Evolutionary conservation across 2,797 vertebrate genomes (phyloP).

Genomic region (Hoplostethus atlanticus): DNA sequence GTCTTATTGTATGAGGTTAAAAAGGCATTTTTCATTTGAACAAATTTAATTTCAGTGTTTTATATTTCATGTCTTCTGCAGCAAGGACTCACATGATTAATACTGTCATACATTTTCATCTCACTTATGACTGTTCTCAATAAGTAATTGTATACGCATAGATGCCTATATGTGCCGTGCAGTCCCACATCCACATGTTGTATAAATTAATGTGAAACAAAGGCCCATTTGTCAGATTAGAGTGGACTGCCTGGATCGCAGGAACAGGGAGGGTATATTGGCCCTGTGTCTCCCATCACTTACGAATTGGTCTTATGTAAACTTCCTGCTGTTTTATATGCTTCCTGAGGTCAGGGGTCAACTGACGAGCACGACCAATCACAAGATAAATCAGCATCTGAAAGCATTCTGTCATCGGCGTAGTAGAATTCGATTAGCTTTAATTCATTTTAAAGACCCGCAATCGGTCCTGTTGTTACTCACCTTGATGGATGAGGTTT

Average conservation of each 20-base stretch:
- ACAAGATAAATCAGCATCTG: constrained; percentile 74
- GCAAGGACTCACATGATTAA: constrained; percentile 35
- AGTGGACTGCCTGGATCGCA: constrained; percentile 42
- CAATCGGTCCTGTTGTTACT: constrained; percentile 46
- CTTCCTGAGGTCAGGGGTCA: constrained; percentile 78
- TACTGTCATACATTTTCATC: constrained; percentile 24
- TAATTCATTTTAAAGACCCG: constrained; percentile 54
- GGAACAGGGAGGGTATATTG: constrained; percentile 28
- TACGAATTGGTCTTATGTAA: constrained; percentile 75
- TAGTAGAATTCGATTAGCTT: constrained; percentile 67
- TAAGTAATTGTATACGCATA: constrained; percentile 10
- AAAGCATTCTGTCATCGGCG: constrained; percentile 66
- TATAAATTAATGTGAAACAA: constrained; percentile 56
- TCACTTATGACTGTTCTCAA: constrained; percentile 13
- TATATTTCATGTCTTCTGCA: constrained; percentile 27
- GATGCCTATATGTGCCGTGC: neutral
- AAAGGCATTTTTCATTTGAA: constrained; percentile 14
- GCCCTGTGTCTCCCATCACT: constrained; percentile 53
- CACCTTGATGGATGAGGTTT: constrained; percentile 67
- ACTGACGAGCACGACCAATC: constrained; percentile 71
- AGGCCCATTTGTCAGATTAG: constrained; percentile 66
- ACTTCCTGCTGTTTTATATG: constrained; percentile 83
- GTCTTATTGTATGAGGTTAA: neutral
- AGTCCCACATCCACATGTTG: constrained; percentile 21
- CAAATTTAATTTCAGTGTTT: constrained; percentile 21